Evolutionary conservation across 2,888 invertebrate genomes (phyloP), one percentile per base, ranked within the genome.

Genomic region (Caenorhabditis sp.): DNA sequence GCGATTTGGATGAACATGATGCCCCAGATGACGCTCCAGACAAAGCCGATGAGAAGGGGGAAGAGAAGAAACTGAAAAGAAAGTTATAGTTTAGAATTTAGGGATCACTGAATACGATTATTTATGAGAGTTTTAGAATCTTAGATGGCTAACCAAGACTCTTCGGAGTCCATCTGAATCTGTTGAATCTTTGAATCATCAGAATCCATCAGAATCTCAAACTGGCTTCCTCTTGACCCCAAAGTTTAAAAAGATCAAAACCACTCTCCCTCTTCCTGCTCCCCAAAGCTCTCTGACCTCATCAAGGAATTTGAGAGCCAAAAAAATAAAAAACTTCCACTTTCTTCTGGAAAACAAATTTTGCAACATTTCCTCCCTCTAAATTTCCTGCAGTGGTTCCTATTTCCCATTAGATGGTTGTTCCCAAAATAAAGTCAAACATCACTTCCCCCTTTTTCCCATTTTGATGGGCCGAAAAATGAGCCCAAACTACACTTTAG

Each of bases 21-120:
- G 10, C 93, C 93, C 93, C 93, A 93, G 56, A 93, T 89, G 63
- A 93, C 93, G 79, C 93, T 93, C 94, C 94, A 94, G 44, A 94
- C 92, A 93, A 93, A 93, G 54, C 94, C 94, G 38, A 94, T 92
- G 12, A 94, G 92, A 59, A 94, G 85, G 41, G 93, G 92, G 63
- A 93, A 92, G 5, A 93, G 93, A 69, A 93, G 81, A 87, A 93
- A 91, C 91, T 94, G 94, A 12, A 94, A 80, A 26, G n/a, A 16
- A 22, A 4, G 24, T 51, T 4, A 51, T 16, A 47, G 4, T 12
- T 47, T n/a, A 4, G 19, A 47, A 44, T 14, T 44, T 44, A 10
- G 44, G 12, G 5, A 44, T 44, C 2, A 5, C 44, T 44, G 16
- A 12, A 44, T n/a, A n/a, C n/a, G n/a, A n/a, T n/a, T n/a, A n/a